Conservation (phyloP, 2,888 invertebrate genomes). For the Campoplex nolae region DNA sequence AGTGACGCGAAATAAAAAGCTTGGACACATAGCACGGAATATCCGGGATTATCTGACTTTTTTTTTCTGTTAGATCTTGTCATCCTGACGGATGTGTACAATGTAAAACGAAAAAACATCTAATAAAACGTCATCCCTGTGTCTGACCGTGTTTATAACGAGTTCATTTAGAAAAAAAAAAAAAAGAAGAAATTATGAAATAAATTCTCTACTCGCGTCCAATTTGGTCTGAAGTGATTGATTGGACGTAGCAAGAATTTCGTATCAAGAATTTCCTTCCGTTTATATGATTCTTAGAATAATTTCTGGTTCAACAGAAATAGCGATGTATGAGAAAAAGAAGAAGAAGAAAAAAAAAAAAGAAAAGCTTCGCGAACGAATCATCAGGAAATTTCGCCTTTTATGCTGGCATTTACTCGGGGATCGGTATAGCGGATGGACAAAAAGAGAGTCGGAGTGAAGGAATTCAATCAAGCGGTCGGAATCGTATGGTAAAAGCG, state of each 20-base stretch:
- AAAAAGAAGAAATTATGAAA: not conserved
- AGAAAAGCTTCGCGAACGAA: constrained; percentile 17
- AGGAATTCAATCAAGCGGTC: constrained; percentile 73
- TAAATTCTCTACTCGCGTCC: no score
- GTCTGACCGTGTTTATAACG: not conserved
- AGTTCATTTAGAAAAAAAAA: not conserved
- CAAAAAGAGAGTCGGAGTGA: constrained; percentile 65
- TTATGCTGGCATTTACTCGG: constrained; percentile 30
- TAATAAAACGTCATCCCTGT: not conserved
- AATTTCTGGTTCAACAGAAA: not conserved
- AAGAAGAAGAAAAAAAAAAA: constrained; percentile 26
- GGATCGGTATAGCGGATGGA: constrained; percentile 37
- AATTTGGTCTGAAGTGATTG: not conserved
- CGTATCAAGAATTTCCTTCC: not conserved
- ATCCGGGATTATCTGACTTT: constrained; percentile 28
- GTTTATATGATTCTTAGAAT: not conserved
- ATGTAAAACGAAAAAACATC: not conserved
- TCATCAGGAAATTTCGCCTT: constrained; percentile 42
- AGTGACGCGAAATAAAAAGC: constrained; percentile 27
- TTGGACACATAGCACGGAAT: constrained; percentile 5
- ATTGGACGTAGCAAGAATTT: not conserved
- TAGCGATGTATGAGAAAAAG: not conserved
- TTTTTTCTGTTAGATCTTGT: constrained; percentile 18
- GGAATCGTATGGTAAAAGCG: constrained; percentile 66
- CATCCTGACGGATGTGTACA: constrained; percentile 12